Percentiles rank a stretch among this genome's conserved stretches.
Conservation (phyloP, 2,888 invertebrate genomes). For the Lithosia quadra region DNA sequence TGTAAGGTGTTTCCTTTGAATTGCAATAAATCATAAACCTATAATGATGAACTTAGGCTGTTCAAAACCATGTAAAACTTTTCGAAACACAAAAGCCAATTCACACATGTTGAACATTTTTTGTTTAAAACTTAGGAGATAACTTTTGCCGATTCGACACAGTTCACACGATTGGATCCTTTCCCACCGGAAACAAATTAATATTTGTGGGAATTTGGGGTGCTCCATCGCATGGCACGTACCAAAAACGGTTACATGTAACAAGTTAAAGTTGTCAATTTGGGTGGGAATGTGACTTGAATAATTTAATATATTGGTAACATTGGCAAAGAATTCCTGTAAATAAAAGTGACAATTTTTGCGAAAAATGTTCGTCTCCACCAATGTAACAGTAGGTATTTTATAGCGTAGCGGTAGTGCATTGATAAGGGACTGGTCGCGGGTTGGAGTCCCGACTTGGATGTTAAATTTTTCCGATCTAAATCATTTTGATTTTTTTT, state of each 20-base stretch:
- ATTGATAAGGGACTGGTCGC: too few species aligned
- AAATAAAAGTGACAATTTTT: not conserved
- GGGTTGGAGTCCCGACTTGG: too few species aligned
- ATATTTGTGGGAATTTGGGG: constrained; percentile 12
- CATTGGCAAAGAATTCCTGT: not conserved
- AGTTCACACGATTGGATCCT: not conserved
- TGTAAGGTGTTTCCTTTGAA: too few species aligned
- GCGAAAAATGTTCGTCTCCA: not conserved
- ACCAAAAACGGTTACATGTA: constrained; percentile 9
- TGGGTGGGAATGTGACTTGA: not conserved
- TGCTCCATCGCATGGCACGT: constrained; percentile 1
- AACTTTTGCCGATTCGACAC: not conserved
- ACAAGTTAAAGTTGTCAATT: constrained; percentile 9
- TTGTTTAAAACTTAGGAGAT: not conserved
- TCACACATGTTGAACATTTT: not conserved
- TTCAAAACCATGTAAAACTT: not conserved
- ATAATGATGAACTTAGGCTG: too few species aligned
- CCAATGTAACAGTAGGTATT: too few species aligned
- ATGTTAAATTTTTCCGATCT: too few species aligned
- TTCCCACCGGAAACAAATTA: constrained; percentile 5
- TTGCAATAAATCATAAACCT: not conserved
- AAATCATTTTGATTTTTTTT: too few species aligned
- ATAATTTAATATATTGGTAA: not conserved
- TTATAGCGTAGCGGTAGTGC: not conserved
- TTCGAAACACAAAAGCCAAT: not conserved